Base-by-base conservation (phyloP, 2,113 vertebrate genomes). In the Thymallus thymallus region DNA sequence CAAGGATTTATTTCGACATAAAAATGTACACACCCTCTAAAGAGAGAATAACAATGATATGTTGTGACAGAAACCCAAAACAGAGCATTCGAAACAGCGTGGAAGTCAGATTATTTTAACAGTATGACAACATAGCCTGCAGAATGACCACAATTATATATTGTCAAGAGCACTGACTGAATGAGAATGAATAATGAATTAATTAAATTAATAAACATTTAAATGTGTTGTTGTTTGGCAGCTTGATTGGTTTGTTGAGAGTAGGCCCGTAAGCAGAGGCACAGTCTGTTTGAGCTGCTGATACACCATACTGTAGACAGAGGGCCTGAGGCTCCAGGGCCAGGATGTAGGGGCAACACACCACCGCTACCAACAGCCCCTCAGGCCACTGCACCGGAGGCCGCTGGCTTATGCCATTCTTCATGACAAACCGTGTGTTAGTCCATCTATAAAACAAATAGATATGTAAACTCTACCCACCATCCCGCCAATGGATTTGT, bases 381-480 rank as follows among this genome's bases (percentile, higher is more conserved):
- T n/a, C n/a, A 51, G 87, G 76, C 89, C 89, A 91, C 76, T 79
- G 87, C 20, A 93, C 72, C 46, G 91, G 91, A 76, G 91, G 86
- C 4, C 87, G 86, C 82, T 88, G 86, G 79, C 90, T 91, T 30
- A 78, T 82, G 62, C 89, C 90, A 3, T 82, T 88, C 67, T 83
- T 87, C 87, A 86, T 87, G 76, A 91, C 91, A 88, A 92, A 91
- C 89, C 90, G 91, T 91, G 75, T 23, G 80, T 75, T 41, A 60
- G 79, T 72, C 76, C 80, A 67, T 80, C 72, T 71, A 61, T 14
- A 68, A 78, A 79, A 69, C 68, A 79, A 84, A 88, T 23, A 74
- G 81, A 72, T 45, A 26, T 13, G 13, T 14, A 29, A 55, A 18
- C 9, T 41, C 9, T 12, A 41, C 35, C 35, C 9, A 41, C 35